Evolutionary conservation across 2,888 invertebrate species (phyloP).

Genomic region (Conistra vaccinii): DNA sequence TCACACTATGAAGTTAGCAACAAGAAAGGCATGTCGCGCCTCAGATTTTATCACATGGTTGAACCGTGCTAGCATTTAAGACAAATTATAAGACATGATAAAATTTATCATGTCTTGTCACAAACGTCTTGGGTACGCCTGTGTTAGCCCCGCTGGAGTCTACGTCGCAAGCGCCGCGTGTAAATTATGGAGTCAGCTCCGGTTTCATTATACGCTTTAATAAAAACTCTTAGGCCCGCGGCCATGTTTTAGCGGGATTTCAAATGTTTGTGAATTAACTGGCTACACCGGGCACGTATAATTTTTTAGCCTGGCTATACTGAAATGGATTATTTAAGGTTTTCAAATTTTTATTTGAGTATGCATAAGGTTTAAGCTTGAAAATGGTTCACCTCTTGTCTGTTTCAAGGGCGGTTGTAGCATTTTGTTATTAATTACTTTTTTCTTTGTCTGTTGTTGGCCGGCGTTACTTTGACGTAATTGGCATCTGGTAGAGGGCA

Average conservation of each 20-base stretch:
- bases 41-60: too few species aligned
- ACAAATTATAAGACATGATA: too few species aligned
- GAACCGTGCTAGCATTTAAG: too few species aligned
- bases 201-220: slow-evolving; percentile 82
- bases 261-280: slow-evolving; percentile 59
- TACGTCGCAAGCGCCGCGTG: slow-evolving; percentile 67
- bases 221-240: slow-evolving; percentile 70
- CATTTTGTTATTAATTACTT: background rate
- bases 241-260: slow-evolving; percentile 42
- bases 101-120: too few species aligned
- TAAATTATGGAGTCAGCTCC: slow-evolving; percentile 78
- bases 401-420: background rate
- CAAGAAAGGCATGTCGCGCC: too few species aligned
- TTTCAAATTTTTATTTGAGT: slow-evolving; percentile 5
- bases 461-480: background rate
- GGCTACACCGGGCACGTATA: slow-evolving; percentile 10
- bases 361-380: background rate
- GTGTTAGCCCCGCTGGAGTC: too few species aligned
- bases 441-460: background rate
- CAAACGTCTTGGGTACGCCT: too few species aligned
- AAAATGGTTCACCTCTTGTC: background rate
- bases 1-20: too few species aligned
- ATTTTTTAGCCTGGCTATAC: slow-evolving; percentile 10
- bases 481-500: background rate
- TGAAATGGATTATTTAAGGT: slow-evolving; percentile 6